Base-by-base conservation (phyloP, 2,797 vertebrate species). In the Australoheros facetus region DNA sequence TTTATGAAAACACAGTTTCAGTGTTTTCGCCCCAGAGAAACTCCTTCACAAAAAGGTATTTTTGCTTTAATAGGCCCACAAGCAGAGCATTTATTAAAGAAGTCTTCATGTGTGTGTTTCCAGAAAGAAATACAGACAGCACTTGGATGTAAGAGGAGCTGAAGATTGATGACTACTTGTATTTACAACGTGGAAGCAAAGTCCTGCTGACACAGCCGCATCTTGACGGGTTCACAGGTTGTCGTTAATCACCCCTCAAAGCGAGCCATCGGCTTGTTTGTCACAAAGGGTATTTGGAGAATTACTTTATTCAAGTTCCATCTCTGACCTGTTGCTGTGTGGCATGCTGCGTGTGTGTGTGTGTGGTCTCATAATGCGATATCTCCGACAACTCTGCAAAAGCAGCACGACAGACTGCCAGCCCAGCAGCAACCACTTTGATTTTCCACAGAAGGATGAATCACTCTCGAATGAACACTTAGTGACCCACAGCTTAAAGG, bases 401-500 rank as follows among this genome's bases (percentile, higher is more conserved):
- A 55, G 30, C 77, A 81, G 83, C 77, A 74, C 3, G 73, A 78
- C 39, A 75, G 57, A 26, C 75, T 59, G 75, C 69, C 60, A 19
- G 71, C 81, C 3, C 83, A 88, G 79, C 82, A 87, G 84, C 78
- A 66, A 19, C 59, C 78, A 45, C 86, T 91, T 87, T 80, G 79
- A 89, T 90, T 88, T 90, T 88, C 82, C 85, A 77, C 13, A 55
- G 77, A 83, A 58, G 60, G 76, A 84, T 88, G 86, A 91, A 73
- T 93, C 90, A 87, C 83, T 85, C 59, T 75, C n/a, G 30, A 57
- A 79, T 80, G 79, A 84, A 87, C 85, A 92, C 85, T 92, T 89
- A 87, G 81, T 89, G 83, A 90, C 85, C 85, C 59, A 23, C 69
- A 73, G 84, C 75, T 88, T 78, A 71, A 79, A 87, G 79, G 72